These are phyloP conservation scores for Cheilosia urbana DNA, from an alignment of 2,888 invertebrate genomes.

Conservation along the genomic window DNA sequence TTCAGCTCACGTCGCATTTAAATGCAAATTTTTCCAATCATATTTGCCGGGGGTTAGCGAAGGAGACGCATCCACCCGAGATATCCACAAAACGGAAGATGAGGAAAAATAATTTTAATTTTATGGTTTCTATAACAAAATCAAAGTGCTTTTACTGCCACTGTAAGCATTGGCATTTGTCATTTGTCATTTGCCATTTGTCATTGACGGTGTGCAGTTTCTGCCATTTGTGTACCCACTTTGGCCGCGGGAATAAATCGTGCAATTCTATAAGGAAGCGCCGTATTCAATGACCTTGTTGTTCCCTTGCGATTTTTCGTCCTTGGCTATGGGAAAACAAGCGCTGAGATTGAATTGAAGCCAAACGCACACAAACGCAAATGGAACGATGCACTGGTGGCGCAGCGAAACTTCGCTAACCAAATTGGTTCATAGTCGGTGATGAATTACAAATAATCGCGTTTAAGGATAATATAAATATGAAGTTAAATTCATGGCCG, in stretches of 20 bases:
- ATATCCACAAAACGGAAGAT: conserved; percentile 46
- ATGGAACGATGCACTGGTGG: background rate
- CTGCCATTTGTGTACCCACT: conserved; percentile 16
- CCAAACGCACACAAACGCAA: conserved; percentile 19
- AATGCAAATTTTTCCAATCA: conserved; percentile 65
- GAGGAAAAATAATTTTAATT: conserved; percentile 63
- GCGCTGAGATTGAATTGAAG: conserved; percentile 21
- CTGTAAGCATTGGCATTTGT: conserved; percentile 50
- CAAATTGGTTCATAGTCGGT: background rate
- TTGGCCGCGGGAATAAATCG: conserved; percentile 22
- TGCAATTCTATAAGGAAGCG: background rate
- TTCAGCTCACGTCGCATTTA: conserved; percentile 42
- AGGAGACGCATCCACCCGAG: conserved; percentile 34
- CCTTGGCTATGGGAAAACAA: conserved; percentile 42
- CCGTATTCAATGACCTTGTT: conserved; percentile 32
- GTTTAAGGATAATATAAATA: too few relatives aligned
- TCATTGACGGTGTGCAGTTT: conserved; percentile 54
- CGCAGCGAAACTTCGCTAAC: background rate
- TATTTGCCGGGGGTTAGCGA: background rate
- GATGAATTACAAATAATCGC: too few relatives aligned
- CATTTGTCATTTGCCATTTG: conserved; percentile 8
- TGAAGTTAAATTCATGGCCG: too few relatives aligned
- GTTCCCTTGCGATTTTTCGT: conserved; percentile 41
- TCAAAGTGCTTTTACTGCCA: conserved; percentile 43
- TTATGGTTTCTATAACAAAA: conserved; percentile 58